These are phyloP conservation scores for Riparia riparia DNA, from an alignment of 2,113 vertebrate species.

Conservation along the genomic window DNA sequence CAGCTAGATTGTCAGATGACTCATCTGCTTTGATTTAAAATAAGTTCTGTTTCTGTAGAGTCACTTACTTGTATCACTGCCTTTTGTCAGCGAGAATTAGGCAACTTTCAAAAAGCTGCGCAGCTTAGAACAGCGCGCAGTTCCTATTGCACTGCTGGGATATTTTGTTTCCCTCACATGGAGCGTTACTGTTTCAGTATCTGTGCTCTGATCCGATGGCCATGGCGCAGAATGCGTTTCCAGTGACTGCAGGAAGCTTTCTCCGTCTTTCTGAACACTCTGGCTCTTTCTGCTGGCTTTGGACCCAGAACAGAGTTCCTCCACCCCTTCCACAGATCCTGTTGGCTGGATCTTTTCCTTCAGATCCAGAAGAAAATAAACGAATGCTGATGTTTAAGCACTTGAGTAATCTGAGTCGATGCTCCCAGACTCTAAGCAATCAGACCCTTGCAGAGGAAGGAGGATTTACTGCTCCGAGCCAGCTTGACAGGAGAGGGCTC, in stretches of 20 bases:
- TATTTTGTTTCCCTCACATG: not conserved
- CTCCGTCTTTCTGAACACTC: not conserved
- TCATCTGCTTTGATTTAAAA: conserved; percentile 37
- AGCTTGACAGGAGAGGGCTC: not conserved
- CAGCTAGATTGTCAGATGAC: conserved; percentile 16
- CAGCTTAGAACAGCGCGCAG: not conserved
- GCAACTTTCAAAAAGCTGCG: not conserved
- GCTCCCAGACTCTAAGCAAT: not conserved
- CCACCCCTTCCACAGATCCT: not conserved
- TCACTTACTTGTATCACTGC: not conserved
- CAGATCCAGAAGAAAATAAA: not conserved
- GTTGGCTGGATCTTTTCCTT: not conserved
- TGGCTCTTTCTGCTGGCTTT: not conserved
- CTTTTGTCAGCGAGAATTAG: conserved; percentile 4
- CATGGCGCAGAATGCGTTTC: not conserved
- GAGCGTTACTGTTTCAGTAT: not conserved
- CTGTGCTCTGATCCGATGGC: not conserved
- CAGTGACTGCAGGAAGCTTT: not conserved
- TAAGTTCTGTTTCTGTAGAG: not conserved
- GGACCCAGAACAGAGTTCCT: not conserved
- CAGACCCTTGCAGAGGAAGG: not conserved
- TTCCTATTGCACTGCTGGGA: not conserved
- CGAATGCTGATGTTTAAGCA: not conserved
- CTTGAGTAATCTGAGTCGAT: not conserved
- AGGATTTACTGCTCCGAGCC: not conserved